phyloP scores from a whole-genome alignment of 2,888 invertebrate genomes.

The Volucella zonaria region DNA sequence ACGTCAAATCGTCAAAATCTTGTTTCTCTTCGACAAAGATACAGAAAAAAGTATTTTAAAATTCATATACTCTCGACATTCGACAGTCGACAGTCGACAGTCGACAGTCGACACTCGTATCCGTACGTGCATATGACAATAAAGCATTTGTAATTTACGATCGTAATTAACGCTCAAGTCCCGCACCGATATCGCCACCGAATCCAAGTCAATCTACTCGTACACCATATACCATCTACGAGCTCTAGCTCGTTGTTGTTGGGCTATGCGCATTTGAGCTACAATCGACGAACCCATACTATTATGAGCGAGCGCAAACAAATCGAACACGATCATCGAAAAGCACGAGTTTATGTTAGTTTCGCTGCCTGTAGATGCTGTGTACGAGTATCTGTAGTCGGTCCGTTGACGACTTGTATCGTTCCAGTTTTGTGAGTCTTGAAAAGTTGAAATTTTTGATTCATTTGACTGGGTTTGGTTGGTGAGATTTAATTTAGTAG shows the following conservation, averaged over 20 bases:
- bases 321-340: not conserved
- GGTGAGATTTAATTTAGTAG: conserved; percentile 65
- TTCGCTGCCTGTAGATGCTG: not conserved
- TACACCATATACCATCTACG: not conserved
- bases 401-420: conserved; percentile 10
- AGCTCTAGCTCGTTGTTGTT: too few species aligned
- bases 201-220: conserved; percentile 1
- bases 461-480: conserved; percentile 55
- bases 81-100: too few species aligned
- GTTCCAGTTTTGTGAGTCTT: conserved; percentile 58
- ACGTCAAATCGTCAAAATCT: conserved; percentile 50
- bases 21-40: conserved; percentile 31
- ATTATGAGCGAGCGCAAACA: conserved; percentile 16
- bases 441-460: conserved; percentile 59
- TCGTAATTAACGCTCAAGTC: conserved; percentile 66
- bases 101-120: too few species aligned
- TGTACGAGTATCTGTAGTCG: not conserved
- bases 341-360: conserved; percentile 26
- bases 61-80: conserved; percentile 54
- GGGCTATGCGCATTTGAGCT: too few species aligned
- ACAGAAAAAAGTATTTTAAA: conserved; percentile 57
- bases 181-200: conserved; percentile 58
- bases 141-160: conserved; percentile 71
- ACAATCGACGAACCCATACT: conserved; percentile 25
- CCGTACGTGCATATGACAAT: conserved; percentile 54